Percentiles rank a stretch among this genome's conserved stretches.
phyloP scores from a whole-genome alignment of 2,113 vertebrate genomes.

The Erinaceus europaeus region DNA sequence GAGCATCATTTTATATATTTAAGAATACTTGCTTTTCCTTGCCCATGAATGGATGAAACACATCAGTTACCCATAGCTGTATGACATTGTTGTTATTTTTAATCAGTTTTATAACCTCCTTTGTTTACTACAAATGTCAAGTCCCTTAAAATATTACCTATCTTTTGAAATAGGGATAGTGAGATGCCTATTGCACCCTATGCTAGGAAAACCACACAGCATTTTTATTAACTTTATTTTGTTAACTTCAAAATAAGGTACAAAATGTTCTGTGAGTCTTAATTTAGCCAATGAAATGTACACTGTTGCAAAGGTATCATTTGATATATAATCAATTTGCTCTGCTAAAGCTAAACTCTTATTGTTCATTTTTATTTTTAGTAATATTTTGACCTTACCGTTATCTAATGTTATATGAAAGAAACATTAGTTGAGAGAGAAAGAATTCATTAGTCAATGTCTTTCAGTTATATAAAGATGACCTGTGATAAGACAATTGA shows the following conservation, averaged over 20 bases:
- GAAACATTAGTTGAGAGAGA: neutral
- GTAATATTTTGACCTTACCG: no score
- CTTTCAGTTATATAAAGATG: neutral
- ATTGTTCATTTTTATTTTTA: no score
- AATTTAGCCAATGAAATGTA: no score
- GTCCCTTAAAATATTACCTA: neutral
- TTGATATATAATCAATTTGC: neutral
- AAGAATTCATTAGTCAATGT: neutral
- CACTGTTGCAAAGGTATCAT: neutral
- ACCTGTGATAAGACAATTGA: neutral
- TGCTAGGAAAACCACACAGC: neutral
- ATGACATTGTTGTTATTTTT: neutral
- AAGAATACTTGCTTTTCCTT: neutral
- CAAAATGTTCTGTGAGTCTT: neutral
- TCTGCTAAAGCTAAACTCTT: no score
- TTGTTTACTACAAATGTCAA: neutral
- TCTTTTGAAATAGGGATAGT: neutral
- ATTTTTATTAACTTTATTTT: neutral
- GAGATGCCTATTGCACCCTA: neutral
- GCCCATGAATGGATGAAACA: neutral
- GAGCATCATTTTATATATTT: neutral
- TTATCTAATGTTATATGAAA: no score
- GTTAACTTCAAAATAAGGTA: conserved; percentile 1
- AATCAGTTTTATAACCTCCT: neutral
- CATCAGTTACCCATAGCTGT: no score